Base-by-base conservation (phyloP, 2,888 invertebrate genomes). In the Xestobium rufovillosum region DNA sequence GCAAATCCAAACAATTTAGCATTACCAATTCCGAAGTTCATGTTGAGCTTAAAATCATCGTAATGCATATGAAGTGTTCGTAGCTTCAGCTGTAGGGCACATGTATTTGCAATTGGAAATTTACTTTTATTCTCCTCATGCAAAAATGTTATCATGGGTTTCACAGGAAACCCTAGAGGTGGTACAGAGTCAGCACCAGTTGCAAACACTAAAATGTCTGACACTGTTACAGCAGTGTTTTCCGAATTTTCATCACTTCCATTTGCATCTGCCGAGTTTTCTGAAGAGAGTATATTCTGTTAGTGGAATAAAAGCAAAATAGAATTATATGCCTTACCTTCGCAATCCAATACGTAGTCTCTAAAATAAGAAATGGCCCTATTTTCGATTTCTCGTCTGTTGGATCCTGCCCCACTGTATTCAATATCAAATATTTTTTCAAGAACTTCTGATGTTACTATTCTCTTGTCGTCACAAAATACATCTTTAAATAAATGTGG, bases 161-260 rank as follows among this genome's bases (percentile, higher is more conserved):
- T 26, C n/a, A 26, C 12, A 15, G 34, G 31, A 38, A 41, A 41
- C 9, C 38, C 35, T 39, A 41, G 19, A 34, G 41, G 41, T 13
- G 34, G 38, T 14, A 29, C 14, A 19, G 9, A 29, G 16, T 41
- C 41, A 33, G 33, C 32, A 15, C 33, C 37, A 17, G 41, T 41
- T 9, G 36, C 32, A 34, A 41, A 41, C 13, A 25, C 13, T n/a
- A 31, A 40, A 9, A 40, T 38, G 14, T 37, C 33, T 12, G 12
- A 32, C 16, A 8, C 23, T 19, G 23, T 19, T 19, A 19, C 23
- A n/a, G 23, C 23, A 19, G 23, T n/a, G 23, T 19, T 19, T 19
- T 19, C 23, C 23, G n/a, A 19, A 19, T 19, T n/a, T 19, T 19
- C n/a, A 19, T 19, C 23, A 19, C 23, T 19, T 19, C 23, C 23